These are phyloP conservation scores for Siniperca knerii DNA, from an alignment of 2,113 vertebrate genomes.

Conservation along the genomic window DNA sequence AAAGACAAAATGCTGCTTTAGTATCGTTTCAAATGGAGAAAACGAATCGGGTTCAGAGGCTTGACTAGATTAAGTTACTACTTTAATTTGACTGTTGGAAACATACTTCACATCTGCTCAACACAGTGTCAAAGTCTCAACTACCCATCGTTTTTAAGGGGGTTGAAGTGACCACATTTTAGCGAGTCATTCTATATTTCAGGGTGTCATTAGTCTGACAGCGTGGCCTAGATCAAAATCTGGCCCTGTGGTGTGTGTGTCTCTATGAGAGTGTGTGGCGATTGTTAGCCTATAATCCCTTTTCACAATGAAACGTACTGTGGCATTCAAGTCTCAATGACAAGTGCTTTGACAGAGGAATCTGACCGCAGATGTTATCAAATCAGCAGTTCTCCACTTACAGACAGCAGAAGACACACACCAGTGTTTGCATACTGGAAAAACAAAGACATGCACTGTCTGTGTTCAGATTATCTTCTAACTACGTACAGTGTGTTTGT, in stretches of 20 bases:
- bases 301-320: constrained; percentile 65
- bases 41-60: not conserved
- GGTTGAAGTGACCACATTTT: not conserved
- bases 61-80: not conserved
- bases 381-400: constrained; percentile 67
- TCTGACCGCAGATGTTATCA: constrained; percentile 64
- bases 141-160: not conserved
- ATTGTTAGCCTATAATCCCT: constrained; percentile 74
- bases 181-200: constrained; percentile 7
- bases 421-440: constrained; percentile 10
- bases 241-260: constrained; percentile 23
- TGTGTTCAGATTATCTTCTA: constrained; percentile 13
- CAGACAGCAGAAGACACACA: constrained; percentile 23
- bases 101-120: not conserved
- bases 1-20: not conserved
- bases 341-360: constrained; percentile 72
- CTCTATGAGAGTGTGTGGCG: constrained; percentile 25
- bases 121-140: not conserved
- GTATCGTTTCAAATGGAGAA: no score
- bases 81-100: not conserved
- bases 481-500: not conserved
- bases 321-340: constrained; percentile 64
- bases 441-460: constrained; percentile 36
- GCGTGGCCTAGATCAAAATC: constrained; percentile 47
- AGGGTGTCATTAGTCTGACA: constrained; percentile 31